A percentile compares a stretch with the other conserved stretches of the same genome.
These are phyloP conservation scores for Cranoglanis bouderius DNA, from an alignment of 2,113 vertebrate species.

Conservation along the genomic window DNA sequence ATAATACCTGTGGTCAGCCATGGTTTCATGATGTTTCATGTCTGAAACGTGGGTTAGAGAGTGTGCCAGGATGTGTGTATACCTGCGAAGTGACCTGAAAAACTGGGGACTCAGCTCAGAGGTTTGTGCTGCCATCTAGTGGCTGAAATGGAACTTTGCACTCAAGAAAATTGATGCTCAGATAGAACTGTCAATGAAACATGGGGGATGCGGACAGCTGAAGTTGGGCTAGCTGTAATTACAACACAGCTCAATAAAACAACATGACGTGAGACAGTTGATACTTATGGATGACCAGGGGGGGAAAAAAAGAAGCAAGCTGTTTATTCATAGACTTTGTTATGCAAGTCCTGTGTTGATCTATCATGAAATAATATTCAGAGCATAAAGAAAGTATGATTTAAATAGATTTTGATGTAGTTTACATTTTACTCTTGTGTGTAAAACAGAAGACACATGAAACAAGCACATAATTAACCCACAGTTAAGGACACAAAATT, in stretches of 20 bases:
- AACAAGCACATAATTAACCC: background rate
- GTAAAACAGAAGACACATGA: background rate
- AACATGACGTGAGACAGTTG: background rate
- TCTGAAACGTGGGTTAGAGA: background rate
- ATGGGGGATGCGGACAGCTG: background rate
- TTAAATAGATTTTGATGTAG: background rate
- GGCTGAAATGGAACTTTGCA: background rate
- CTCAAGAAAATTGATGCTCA: background rate
- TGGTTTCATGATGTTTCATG: background rate
- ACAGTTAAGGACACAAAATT: background rate
- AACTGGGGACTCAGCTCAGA: background rate
- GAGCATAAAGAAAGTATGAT: background rate
- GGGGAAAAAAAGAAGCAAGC: background rate
- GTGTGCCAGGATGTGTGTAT: background rate
- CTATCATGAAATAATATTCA: background rate
- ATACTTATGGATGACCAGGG: background rate
- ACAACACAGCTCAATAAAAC: background rate
- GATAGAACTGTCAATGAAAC: background rate
- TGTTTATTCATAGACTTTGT: too few species aligned
- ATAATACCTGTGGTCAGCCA: background rate
- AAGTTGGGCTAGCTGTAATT: background rate
- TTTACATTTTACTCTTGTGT: background rate
- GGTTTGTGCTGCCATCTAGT: slow-evolving; percentile 1
- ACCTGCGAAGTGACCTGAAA: background rate
- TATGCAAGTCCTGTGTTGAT: background rate